Evolutionary conservation across 2,888 invertebrate genomes (phyloP).

Genomic region (Dysmachus trigonus): DNA sequence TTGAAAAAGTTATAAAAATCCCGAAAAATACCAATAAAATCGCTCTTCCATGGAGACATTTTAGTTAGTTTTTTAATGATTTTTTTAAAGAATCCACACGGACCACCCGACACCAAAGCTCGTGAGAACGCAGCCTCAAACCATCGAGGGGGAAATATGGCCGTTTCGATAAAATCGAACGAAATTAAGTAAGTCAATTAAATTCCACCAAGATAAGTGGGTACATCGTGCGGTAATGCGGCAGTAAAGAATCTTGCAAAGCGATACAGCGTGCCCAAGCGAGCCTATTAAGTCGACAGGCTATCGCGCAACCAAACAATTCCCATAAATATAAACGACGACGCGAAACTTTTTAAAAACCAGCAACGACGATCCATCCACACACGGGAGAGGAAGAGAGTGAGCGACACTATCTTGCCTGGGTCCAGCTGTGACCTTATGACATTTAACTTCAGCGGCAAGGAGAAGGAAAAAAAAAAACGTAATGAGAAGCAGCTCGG

Average conservation of each 20-base stretch:
- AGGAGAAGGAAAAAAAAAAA: neutral
- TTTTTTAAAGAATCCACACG: neutral
- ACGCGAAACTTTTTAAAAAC: neutral
- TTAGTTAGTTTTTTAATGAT: neutral
- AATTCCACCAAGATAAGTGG: neutral
- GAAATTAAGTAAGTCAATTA: neutral
- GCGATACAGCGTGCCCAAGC: neutral
- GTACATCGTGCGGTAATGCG: neutral
- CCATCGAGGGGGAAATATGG: neutral
- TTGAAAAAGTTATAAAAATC: neutral
- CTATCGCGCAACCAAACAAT: neutral
- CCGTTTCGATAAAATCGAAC: neutral
- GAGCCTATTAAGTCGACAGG: neutral
- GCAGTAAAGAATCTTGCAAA: neutral
- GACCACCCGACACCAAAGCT: neutral
- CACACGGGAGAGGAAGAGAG: neutral
- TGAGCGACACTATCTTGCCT: neutral
- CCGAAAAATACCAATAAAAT: neutral
- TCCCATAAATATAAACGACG: slow-evolving; percentile 16
- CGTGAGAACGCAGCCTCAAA: neutral
- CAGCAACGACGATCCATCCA: neutral
- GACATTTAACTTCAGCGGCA: neutral
- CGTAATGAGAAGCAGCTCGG: neutral
- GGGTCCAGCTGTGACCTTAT: slow-evolving; percentile 22
- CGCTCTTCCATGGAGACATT: neutral